phyloP scores from a whole-genome alignment of 2,797 vertebrate genomes.

The Myiotriccus ornatus region DNA sequence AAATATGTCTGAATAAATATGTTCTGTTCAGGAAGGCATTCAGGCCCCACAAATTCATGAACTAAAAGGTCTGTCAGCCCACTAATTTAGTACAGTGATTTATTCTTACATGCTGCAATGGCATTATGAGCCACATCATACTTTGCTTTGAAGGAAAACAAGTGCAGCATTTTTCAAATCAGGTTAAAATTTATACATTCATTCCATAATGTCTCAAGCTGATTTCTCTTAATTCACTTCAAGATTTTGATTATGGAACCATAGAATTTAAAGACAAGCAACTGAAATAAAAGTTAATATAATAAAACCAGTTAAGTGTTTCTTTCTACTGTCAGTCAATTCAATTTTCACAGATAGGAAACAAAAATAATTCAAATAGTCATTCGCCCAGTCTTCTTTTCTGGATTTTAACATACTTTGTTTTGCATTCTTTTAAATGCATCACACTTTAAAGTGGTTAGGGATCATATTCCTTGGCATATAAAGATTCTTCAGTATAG shows the following conservation, averaged over 20 bases:
- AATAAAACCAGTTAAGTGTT: slow-evolving; percentile 11
- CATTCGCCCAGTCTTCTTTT: neutral
- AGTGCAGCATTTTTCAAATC: neutral
- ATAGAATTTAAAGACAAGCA: slow-evolving; percentile 2
- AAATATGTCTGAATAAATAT: neutral
- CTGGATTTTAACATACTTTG: slow-evolving; percentile 30
- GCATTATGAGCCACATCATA: neutral
- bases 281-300: slow-evolving; percentile 27
- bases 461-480: neutral
- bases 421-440: slow-evolving; percentile 28
- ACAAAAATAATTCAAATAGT: slow-evolving; percentile 29
- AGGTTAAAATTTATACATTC: slow-evolving; percentile 19
- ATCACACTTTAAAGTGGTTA: slow-evolving; percentile 42
- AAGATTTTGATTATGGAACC: slow-evolving; percentile 13
- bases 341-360: slow-evolving; percentile 34
- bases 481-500: slow-evolving; percentile 17
- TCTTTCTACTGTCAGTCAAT: slow-evolving; percentile 17
- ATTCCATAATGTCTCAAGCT: neutral
- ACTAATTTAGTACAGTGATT: slow-evolving; percentile 1
- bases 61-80: neutral
- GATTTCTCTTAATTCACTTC: neutral
- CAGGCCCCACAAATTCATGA: neutral
- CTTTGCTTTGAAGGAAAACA: slow-evolving; percentile 18
- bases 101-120: neutral
- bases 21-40: neutral